Conservation (phyloP, 2,888 invertebrate species). For the Nemurella pictetii region DNA sequence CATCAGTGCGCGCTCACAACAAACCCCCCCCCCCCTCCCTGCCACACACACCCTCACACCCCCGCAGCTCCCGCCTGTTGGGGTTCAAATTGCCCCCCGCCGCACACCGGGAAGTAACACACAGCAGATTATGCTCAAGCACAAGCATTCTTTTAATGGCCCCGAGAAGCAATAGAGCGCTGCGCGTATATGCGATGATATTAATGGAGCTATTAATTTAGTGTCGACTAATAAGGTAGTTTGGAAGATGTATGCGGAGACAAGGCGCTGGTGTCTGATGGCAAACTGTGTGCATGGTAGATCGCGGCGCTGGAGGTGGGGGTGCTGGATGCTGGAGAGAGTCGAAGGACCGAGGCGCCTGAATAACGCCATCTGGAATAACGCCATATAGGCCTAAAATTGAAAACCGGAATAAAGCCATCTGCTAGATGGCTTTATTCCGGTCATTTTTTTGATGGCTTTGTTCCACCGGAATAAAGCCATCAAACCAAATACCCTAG, state of each 20-base stretch:
- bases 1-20: not conserved
- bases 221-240: constrained; percentile 13
- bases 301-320: not conserved
- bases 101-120: not conserved
- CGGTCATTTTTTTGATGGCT: too few relatives aligned
- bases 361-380: too few relatives aligned
- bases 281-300: not conserved
- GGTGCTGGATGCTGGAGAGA: too few relatives aligned
- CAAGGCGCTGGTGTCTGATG: not conserved
- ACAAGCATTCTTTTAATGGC: constrained; percentile 7
- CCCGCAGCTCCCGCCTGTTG: not conserved
- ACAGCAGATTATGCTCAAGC: constrained; percentile 11
- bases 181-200: not conserved
- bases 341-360: too few relatives aligned
- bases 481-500: too few relatives aligned
- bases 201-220: constrained; percentile 21
- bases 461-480: too few relatives aligned
- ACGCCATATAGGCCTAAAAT: too few relatives aligned
- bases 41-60: not conserved
- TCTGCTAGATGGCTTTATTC: too few relatives aligned
- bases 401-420: too few relatives aligned
- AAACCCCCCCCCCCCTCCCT: constrained; percentile 35
- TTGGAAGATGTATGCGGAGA: not conserved
- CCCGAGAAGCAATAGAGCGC: not conserved
- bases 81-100: not conserved